Evolutionary conservation across 1,140 invertebrate species (phyloP).

Genomic region (Bombus confusus): DNA sequence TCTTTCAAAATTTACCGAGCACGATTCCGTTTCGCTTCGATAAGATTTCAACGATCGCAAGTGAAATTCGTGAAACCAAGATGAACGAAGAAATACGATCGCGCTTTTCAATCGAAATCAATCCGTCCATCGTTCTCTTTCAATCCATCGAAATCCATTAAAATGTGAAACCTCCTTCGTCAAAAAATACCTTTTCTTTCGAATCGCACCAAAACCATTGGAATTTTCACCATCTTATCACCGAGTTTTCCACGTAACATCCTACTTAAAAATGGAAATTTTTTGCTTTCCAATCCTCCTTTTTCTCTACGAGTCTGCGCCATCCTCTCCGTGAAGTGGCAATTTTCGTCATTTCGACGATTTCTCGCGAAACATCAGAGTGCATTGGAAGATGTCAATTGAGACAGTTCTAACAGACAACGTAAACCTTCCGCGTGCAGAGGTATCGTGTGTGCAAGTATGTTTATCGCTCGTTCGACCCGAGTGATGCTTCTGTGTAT

Average conservation of each 20-base stretch:
- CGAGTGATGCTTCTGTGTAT: conserved; percentile 67
- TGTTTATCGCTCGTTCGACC: conserved; percentile 69
- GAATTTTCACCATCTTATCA: neutral
- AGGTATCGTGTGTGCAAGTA: conserved; percentile 47
- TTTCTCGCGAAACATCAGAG: neutral
- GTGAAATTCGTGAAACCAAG: neutral
- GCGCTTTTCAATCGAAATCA: neutral
- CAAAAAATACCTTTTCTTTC: neutral
- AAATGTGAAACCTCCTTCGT: neutral
- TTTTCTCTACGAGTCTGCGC: rapidly evolving
- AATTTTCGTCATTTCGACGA: neutral
- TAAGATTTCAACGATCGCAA: neutral
- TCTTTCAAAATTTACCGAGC: neutral
- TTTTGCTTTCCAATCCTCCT: rapidly evolving
- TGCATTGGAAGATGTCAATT: conserved; percentile 61
- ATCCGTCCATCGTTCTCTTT: neutral
- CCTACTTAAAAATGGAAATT: neutral
- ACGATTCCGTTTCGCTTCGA: neutral
- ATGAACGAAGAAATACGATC: neutral
- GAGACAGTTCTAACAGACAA: conserved; percentile 61
- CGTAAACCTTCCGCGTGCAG: conserved; percentile 63
- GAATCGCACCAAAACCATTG: neutral
- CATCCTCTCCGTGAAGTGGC: rapidly evolving
- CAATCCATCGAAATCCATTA: too few species aligned
- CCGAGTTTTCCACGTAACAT: too few species aligned